A percentile compares a stretch with the other conserved stretches of the same genome.
These are phyloP conservation scores for Diplodus puntazzo DNA, from an alignment of 2,797 vertebrate species.

Conservation along the genomic window DNA sequence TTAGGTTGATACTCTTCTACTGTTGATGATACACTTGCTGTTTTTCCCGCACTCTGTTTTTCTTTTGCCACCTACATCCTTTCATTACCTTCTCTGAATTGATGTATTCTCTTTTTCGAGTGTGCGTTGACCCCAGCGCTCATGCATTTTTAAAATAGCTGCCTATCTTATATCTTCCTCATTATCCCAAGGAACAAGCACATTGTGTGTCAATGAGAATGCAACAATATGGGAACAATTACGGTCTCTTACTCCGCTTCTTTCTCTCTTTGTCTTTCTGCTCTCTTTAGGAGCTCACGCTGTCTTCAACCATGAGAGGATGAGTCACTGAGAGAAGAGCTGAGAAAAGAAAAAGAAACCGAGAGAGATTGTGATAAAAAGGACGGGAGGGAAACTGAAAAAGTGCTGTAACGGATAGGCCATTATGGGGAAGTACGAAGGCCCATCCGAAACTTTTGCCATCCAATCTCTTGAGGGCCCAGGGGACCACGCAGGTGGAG, in stretches of 20 bases:
- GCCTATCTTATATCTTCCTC: constrained; percentile 57
- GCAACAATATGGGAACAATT: constrained; percentile 66
- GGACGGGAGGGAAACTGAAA: constrained; percentile 26
- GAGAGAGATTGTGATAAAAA: constrained; percentile 50
- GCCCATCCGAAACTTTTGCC: constrained; percentile 52
- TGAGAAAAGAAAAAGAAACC: constrained; percentile 51
- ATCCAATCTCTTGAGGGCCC: constrained; percentile 62
- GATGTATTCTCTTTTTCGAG: constrained; percentile 43
- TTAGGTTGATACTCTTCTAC: constrained; percentile 55
- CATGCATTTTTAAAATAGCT: constrained; percentile 69
- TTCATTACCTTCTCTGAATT: constrained; percentile 57
- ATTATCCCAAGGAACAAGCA: constrained; percentile 54
- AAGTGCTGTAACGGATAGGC: constrained; percentile 46
- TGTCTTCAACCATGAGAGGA: constrained; percentile 65
- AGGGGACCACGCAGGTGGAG: constrained; percentile 57
- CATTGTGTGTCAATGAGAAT: constrained; percentile 58
- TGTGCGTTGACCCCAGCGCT: constrained; percentile 53
- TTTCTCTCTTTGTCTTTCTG: constrained; percentile 58
- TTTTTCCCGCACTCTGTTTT: constrained; percentile 24
- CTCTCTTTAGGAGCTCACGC: constrained; percentile 72
- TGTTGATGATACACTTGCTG: constrained; percentile 29
- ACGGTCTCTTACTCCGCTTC: constrained; percentile 56
- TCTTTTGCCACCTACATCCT: constrained; percentile 52
- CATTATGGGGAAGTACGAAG: constrained; percentile 64
- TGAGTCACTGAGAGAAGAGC: constrained; percentile 68